Evolutionary conservation across 2,113 vertebrate genomes (phyloP).

Genomic region (Ploceus nigricollis): DNA sequence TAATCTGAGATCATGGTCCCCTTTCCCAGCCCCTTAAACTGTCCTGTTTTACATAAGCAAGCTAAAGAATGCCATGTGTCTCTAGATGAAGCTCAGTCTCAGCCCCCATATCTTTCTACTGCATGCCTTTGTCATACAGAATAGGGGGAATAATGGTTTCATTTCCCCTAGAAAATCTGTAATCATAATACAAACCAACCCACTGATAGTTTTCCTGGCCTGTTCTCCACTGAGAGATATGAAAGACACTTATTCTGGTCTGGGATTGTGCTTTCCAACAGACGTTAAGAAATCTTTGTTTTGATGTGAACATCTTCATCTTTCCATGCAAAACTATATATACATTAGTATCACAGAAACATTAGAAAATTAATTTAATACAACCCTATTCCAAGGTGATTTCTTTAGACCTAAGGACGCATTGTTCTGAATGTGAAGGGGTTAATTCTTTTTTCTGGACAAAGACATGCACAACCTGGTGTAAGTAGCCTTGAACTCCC

Average conservation of each 20-base stretch:
- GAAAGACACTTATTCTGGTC: not conserved
- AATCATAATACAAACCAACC: not conserved
- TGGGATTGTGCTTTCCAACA: not conserved
- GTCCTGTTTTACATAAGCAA: not conserved
- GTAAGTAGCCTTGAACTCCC: not conserved
- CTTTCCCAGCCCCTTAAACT: not conserved
- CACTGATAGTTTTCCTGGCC: not conserved
- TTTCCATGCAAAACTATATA: not conserved
- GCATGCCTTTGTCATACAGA: not conserved
- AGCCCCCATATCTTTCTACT: not conserved
- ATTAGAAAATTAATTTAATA: not conserved
- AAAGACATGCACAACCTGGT: not conserved
- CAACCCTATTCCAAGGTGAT: not conserved
- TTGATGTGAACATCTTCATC: not conserved
- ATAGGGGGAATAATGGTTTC: not conserved
- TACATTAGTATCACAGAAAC: not conserved
- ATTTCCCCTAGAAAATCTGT: not conserved
- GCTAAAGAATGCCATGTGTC: not conserved
- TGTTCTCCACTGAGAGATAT: not conserved
- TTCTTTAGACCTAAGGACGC: not conserved
- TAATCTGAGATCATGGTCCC: not conserved
- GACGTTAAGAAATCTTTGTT: not conserved
- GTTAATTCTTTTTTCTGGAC: not conserved
- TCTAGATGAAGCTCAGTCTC: not conserved
- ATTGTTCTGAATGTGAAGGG: not conserved